Evolutionary conservation across 1,140 invertebrate species (phyloP).

Genomic region (Tetragnatha versicolor): DNA sequence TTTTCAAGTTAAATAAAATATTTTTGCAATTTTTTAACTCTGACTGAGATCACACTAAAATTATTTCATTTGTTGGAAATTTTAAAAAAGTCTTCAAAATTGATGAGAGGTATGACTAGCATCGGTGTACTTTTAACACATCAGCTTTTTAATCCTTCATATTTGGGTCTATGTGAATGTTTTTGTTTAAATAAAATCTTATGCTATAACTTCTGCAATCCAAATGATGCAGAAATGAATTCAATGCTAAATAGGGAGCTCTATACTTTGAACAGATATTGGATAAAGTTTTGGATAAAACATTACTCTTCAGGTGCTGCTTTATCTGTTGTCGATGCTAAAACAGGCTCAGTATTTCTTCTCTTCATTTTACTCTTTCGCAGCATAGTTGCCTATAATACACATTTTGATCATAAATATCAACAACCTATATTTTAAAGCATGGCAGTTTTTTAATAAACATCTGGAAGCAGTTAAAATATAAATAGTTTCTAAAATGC

Average conservation of each 20-base stretch:
- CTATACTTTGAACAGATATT: slow-evolving; percentile 48
- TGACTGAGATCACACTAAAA: too few relatives aligned
- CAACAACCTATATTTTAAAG: too few relatives aligned
- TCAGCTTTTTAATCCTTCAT: slow-evolving; percentile 4
- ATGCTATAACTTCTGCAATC: slow-evolving; percentile 21
- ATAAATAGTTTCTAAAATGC: too few relatives aligned
- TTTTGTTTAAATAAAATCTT: slow-evolving; percentile 31
- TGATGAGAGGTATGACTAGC: slow-evolving; percentile 42
- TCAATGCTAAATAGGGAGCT: slow-evolving; percentile 25
- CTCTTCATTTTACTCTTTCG: slow-evolving; percentile 68
- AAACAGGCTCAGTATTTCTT: slow-evolving; percentile 66
- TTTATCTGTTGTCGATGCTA: slow-evolving; percentile 51
- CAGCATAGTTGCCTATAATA: slow-evolving; percentile 65
- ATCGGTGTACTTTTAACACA: slow-evolving; percentile 17
- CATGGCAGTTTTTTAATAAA: too few relatives aligned
- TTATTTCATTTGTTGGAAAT: too few relatives aligned
- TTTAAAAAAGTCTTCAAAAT: too few relatives aligned
- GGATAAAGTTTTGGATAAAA: slow-evolving; percentile 29
- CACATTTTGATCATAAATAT: too few relatives aligned
- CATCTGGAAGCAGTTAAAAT: too few relatives aligned
- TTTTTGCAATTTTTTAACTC: not conserved
- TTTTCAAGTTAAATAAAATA: slow-evolving; percentile 22
- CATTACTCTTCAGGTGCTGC: slow-evolving; percentile 20
- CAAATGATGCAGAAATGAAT: slow-evolving; percentile 26
- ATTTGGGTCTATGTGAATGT: slow-evolving; percentile 16